Evolutionary conservation across 2,797 vertebrate species (phyloP), one percentile per base, ranked within the genome.

Genomic region (Siniperca obscura): DNA sequence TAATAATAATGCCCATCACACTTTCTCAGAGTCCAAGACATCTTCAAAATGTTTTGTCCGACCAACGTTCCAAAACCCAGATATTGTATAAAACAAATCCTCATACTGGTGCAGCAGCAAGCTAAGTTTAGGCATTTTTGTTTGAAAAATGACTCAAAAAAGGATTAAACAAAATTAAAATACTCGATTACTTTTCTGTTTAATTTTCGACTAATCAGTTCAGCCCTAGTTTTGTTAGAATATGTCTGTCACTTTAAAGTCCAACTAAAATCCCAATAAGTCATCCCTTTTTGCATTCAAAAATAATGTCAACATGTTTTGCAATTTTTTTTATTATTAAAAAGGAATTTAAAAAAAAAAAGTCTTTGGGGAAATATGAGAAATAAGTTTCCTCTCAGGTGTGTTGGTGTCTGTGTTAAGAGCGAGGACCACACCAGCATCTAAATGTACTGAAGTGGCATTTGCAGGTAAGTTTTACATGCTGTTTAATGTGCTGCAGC

Each of bases 401-500:
- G 9, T 22, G 25, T 67, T 8, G 0, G 46, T 38, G 3, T 57
- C 16, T 7, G 68, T n/a, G 40, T 30, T 22, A 30, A 70, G 56
- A 50, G 12, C 19, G 21, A 50, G 8, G 22, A 16, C 22, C 44
- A 46, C 59, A 12, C 1, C 60, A 46, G 71, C 66, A 46, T 81
- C 36, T 64, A 27, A 70, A 27, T 6, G n/a, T 19, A 9, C n/a
- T 7, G 1, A 50, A 8, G 22, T 36, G 83, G 76, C 70, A 62
- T 70, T 64, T 84, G 7, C 64, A 62, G 53, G 67, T 52, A 48
- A 34, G 53, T 27, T 78, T 78, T 71, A 67, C 53, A 46, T 50
- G 46, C 57, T 8, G 17, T 70, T 78, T 34, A 59, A 55, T 36
- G 44, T 56, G 64, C 69, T 76, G 42, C 53, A 30, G 66, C 69